phyloP scores from a whole-genome alignment of 2,888 invertebrate species.

The Rugalucina vietnamica region DNA sequence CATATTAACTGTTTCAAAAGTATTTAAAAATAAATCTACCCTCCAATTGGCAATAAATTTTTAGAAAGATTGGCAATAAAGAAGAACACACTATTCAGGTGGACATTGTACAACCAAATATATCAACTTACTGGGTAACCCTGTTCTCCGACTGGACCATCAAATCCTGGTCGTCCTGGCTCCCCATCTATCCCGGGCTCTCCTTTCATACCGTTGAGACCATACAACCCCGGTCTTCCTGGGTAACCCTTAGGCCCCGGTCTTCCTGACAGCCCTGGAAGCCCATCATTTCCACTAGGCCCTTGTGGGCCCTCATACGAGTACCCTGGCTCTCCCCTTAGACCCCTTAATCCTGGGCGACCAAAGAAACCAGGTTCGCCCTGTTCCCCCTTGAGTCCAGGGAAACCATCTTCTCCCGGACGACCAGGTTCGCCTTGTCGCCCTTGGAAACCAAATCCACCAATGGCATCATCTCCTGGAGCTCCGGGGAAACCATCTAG shows the following conservation, averaged over 20 bases:
- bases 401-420: conserved; percentile 34
- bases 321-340: conserved; percentile 64
- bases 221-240: conserved; percentile 71
- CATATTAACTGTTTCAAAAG: too few species aligned
- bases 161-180: conserved; percentile 50
- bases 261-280: conserved; percentile 50
- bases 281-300: conserved; percentile 85
- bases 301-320: conserved; percentile 58
- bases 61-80: too few species aligned
- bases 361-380: conserved; percentile 55
- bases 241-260: conserved; percentile 51
- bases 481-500: conserved; percentile 56
- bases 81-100: too few species aligned
- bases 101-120: too few species aligned
- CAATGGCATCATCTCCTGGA: conserved; percentile 58
- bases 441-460: conserved; percentile 34
- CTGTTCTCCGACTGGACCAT: conserved; percentile 57
- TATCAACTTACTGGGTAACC: conserved; percentile 52
- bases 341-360: conserved; percentile 71
- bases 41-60: too few species aligned
- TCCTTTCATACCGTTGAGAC: conserved; percentile 58
- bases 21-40: too few species aligned
- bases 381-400: conserved; percentile 29
- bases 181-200: conserved; percentile 57
- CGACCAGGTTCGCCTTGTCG: conserved; percentile 56